phyloP scores from a whole-genome alignment of 2,797 vertebrate genomes.

The Podarcis siculus region DNA sequence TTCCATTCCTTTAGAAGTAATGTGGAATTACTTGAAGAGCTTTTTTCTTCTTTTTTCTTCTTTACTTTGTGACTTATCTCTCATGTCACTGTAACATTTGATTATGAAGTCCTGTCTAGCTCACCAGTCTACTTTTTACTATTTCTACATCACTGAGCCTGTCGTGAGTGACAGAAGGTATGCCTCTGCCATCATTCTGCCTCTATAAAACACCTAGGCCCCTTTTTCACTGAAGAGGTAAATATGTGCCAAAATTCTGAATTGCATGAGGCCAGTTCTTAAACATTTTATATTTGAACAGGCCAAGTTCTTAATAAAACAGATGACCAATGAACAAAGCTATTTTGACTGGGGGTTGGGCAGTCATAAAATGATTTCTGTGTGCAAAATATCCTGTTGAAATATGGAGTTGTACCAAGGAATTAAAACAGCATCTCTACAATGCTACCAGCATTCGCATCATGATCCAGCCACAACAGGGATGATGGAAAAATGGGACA shows the following conservation, averaged over 20 bases:
- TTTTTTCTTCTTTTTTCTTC: not conserved
- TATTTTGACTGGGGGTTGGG: not conserved
- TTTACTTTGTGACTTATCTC: constrained; percentile 12
- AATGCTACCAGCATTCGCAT: not conserved
- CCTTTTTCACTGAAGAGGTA: not conserved
- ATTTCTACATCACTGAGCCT: constrained; percentile 54
- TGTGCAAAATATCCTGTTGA: not conserved
- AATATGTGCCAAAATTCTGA: not conserved
- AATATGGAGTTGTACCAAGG: not conserved
- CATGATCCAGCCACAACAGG: not conserved
- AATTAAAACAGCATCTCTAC: not conserved
- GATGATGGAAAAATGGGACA: not conserved
- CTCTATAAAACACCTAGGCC: constrained; percentile 26
- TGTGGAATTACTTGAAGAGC: constrained; percentile 10
- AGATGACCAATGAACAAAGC: not conserved
- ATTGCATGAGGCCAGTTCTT: not conserved
- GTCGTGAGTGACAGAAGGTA: constrained; percentile 60
- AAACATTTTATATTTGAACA: not conserved
- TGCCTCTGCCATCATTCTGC: constrained; percentile 51
- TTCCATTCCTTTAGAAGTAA: not conserved
- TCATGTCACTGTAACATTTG: constrained; percentile 46
- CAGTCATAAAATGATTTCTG: not conserved
- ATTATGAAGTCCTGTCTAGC: not conserved
- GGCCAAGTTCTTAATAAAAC: not conserved
- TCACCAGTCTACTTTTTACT: constrained; percentile 7